These are phyloP conservation scores for Bombycilla garrulus DNA, from an alignment of 2,113 vertebrate species.

Conservation along the genomic window DNA sequence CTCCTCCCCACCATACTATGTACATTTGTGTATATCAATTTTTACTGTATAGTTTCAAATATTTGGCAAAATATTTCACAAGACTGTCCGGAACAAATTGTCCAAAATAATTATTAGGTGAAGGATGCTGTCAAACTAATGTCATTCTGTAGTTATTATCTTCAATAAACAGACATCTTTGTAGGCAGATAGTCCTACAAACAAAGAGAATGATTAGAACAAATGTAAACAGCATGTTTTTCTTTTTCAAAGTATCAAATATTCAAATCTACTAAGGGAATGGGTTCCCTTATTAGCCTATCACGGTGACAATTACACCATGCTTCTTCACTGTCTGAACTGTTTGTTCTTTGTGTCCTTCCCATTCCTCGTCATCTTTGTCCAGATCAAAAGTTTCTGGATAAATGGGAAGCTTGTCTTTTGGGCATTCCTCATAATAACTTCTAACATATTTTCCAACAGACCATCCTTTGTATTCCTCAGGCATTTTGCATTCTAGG, in stretches of 20 bases:
- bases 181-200: conserved; percentile 21
- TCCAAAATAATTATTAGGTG: conserved; percentile 20
- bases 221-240: conserved; percentile 63
- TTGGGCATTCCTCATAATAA: conserved; percentile 95
- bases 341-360: conserved; percentile 64
- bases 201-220: conserved; percentile 39
- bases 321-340: conserved; percentile 70
- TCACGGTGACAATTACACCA: conserved; percentile 75
- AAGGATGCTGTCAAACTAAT: conserved; percentile 4
- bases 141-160: conserved; percentile 31
- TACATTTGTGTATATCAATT: background rate
- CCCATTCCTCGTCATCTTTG: conserved; percentile 76
- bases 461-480: conserved; percentile 89
- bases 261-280: background rate
- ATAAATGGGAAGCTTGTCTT: conserved; percentile 78
- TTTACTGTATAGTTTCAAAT: background rate
- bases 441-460: conserved; percentile 92
- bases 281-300: conserved; percentile 50
- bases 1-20: background rate
- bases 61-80: conserved; percentile 1
- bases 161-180: conserved; percentile 36
- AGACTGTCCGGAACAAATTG: background rate
- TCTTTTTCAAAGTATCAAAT: conserved; percentile 29
- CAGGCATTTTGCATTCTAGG: conserved; percentile 85
- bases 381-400: conserved; percentile 78